Base-by-base conservation (phyloP, 2,113 vertebrate species). In the Gallinago paraguaiae region DNA sequence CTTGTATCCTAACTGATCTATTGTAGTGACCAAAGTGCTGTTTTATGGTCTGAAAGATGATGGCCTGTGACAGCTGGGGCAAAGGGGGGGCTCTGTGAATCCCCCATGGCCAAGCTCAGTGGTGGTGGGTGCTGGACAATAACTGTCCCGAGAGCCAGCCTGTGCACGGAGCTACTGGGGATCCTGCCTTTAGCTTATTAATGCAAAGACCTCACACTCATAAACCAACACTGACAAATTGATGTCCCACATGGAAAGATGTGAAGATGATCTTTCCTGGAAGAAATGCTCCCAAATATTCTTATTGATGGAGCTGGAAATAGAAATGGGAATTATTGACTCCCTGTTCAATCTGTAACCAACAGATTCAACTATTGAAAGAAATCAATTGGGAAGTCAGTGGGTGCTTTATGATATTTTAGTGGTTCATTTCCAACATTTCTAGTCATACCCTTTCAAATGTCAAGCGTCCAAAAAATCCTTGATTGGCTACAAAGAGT, bases 301-400 rank as follows among this genome's bases (percentile, higher is more conserved):
- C 24, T 77, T 81, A 9, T 27, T 79, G 90, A 68, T 0, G 1
- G 76, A 75, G 60, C 0, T 86, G 79, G 71, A 72, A 91, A 67
- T 88, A 86, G 68, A 84, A 90, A 60, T 81, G 64, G 72, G 88
- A 93, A 64, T 93, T 75, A 82, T 41, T 60, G 71, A 71, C 48
- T 95, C 85, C 51, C 63, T 82, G n/a, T 60, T 95, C 88, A 83
- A 64, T 86, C 60, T 93, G 68, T 56, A 84, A n/a, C n/a, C 39
- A 60, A 27, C 35, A 80, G 75, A 43, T 78, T 75, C 33, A 51
- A 4, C 56, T 17, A 53, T 22, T 81, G 76, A 75, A 77, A 71
- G 64, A 88, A 86, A 93, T 71, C 64, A 51, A 4, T 51, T 28
- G 59, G 64, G 43, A 92, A 63, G 48, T 28, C 51, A 46, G 10